Evolutionary conservation across 2,797 vertebrate genomes (phyloP), one percentile per base, ranked within the genome.

Genomic region (Sebastes melanostomus): DNA sequence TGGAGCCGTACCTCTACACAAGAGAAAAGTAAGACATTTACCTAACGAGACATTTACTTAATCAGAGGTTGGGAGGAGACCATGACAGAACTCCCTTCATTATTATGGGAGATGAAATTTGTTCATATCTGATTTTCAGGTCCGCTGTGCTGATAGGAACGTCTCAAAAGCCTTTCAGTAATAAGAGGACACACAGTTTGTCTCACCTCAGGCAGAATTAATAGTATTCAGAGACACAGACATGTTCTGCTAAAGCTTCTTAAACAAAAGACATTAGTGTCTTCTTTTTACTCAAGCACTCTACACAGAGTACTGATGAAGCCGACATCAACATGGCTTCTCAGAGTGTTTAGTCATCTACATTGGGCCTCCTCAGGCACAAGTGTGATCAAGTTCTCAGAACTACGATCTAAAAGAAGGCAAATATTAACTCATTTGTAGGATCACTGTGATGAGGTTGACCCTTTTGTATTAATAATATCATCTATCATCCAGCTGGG

Each of bases 1-100:
- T 99, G 88, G 97, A 99, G 89, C 92, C 94, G 10, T 99, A 99
- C 78, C 96, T 99, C 70, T 93, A 95, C 91, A 90, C 94, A 2
- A 94, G 97, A 77, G 92, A 18, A 30, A 99, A 96, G 98, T 99
- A 95, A 92, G 97, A 22, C 3, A 46, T 67, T 8, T 13, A 50
- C 25, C 5, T 29, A 29, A 29, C 27, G 27, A 36, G 34, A 36
- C 34, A 36, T 36, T 36, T 36, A 36, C 36, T 38, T 38, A 38
- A 38, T 38, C 36, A 38, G 12, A 38, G 36, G 4, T 38, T 38
- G 36, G 36, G 36, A 38, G 36, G 13, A 38, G 36, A 14, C 13
- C 36, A 14, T 38, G 36, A 38, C 36, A 3, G 36, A 38, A 38
- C 36, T 38, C 36, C 36, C 36, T 36, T 36, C 12, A 36, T 36